A percentile compares a stretch with the other conserved stretches of the same genome.
Evolutionary conservation across 2,113 vertebrate species (phyloP).

Genomic region (chimpanzee (Pan troglodytes)): NHGRI_mPanTro3-v2.1_pri NC_072410.2:40595001-40595500

Average conservation of each 20-base stretch:
- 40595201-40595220: neutral
- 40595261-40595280: neutral
- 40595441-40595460: neutral
- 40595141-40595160: neutral
- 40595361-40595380: neutral
- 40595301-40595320: neutral
- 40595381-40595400: neutral
- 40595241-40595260: neutral
- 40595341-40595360: neutral
- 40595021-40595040: neutral
- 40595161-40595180: neutral
- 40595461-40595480: neutral
- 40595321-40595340: neutral
- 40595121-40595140: neutral
- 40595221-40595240: neutral
- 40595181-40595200: neutral
- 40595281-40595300: neutral
- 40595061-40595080: neutral
- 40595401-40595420: neutral
- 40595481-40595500: neutral
- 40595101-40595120: neutral
- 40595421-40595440: neutral
- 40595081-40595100: neutral
- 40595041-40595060: neutral
- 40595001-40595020: neutral